Evolutionary conservation across 2,113 vertebrate species (phyloP).

Genomic region (Paratilapia polleni): DNA sequence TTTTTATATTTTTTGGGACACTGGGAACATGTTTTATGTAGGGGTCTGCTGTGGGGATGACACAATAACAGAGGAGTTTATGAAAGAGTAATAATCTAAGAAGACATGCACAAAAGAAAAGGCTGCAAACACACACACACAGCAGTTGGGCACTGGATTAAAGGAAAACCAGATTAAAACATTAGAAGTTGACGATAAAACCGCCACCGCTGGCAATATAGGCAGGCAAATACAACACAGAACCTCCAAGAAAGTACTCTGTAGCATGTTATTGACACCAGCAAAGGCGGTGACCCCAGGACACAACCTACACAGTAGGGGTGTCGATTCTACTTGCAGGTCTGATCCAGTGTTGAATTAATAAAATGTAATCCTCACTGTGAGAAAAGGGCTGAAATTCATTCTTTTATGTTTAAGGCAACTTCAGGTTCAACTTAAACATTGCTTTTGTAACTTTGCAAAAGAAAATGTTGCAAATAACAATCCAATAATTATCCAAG

Average conservation of each 20-base stretch:
- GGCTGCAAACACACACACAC: background rate
- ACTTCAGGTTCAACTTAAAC: background rate
- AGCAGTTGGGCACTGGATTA: background rate
- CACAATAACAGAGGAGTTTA: background rate
- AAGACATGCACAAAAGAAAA: background rate
- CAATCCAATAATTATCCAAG: too few species aligned
- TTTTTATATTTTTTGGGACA: background rate
- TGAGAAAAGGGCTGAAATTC: background rate
- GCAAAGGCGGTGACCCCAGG: background rate
- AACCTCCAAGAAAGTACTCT: background rate
- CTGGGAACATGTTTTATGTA: background rate
- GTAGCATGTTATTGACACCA: background rate
- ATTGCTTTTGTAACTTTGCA: background rate
- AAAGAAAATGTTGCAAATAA: background rate
- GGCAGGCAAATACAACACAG: background rate
- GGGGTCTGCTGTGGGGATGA: background rate
- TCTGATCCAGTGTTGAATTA: background rate
- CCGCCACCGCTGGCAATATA: rapidly evolving
- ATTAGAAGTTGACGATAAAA: background rate
- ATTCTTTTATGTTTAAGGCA: background rate
- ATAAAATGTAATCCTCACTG: background rate
- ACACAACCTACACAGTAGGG: background rate
- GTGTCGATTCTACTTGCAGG: background rate
- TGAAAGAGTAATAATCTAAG: background rate
- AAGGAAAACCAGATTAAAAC: background rate